Evolutionary conservation across 2,113 vertebrate species (phyloP), one percentile per base, ranked within the genome.

Genomic region (Pteropus alecto): DNA sequence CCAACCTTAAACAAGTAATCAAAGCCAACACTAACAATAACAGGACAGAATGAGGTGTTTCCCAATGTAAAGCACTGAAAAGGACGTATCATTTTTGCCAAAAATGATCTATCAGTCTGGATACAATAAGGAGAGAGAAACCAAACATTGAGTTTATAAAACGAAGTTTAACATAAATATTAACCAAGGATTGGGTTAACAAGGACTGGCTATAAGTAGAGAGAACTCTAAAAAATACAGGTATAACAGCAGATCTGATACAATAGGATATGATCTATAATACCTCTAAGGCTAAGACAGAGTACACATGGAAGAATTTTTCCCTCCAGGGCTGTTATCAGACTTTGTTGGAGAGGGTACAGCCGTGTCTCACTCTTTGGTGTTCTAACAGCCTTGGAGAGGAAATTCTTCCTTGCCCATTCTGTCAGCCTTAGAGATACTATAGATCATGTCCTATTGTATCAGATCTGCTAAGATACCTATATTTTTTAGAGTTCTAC

Each of bases 21-120:
- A 73, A 88, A 77, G 48, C n/a, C 61, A 78, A 88, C 41, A 90
- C 18, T 56, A 87, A 81, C 48, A 93, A 65, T 78, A 90, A 95
- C 26, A 30, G 14, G 56, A 87, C 21, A 91, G 18, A 82, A 68
- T 46, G 61, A 61, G 14, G 68, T 58, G 14, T 68, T 95, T 92
- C 76, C 48, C 58, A 87, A 74, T 16, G 38, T 84, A 70, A 84
- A 93, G 77, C 35, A 70, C 51, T 76, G 19, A 87, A 74, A 48
- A 81, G 22, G n/a, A 90, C 8, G 38, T 8, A 77, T 38, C 4
- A 58, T 35, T 60, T 58, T 74, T 26, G 24, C 48, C 48, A 30
- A 67, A 74, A 84, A 84, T 28, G 38, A 67, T 38, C 18, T 13
- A 76, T 24, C 19, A 58, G 48, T 71, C 30, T 85, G n/a, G 19